Conservation (phyloP, 2,113 vertebrate genomes). For the Coracopsis vasa region DNA sequence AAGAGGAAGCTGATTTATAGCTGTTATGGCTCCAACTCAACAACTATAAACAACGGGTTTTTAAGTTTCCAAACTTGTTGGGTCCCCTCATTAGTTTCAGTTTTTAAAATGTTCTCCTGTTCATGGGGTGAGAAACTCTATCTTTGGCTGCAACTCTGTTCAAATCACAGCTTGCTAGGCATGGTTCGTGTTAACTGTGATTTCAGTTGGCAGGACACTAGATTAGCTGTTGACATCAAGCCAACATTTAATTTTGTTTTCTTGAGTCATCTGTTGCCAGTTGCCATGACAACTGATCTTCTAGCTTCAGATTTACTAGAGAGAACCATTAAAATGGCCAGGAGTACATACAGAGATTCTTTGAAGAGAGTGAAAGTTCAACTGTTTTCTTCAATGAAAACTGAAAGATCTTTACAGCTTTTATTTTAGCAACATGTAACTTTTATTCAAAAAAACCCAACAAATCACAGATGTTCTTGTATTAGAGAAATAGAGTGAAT, state of each 20-base stretch:
- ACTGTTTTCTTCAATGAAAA: constrained; percentile 48
- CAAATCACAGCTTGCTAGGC: constrained; percentile 64
- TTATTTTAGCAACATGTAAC: background rate
- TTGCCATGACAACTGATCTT: constrained; percentile 64
- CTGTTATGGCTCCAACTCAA: background rate
- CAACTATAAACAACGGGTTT: background rate
- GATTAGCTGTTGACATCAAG: constrained; percentile 63
- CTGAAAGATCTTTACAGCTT: background rate
- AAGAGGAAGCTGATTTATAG: background rate
- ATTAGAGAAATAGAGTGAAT: background rate
- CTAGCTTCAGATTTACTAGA: constrained; percentile 53
- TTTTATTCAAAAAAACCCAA: background rate
- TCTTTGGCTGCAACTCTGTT: constrained; percentile 49
- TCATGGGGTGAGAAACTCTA: constrained; percentile 50
- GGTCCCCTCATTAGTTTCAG: constrained; percentile 22
- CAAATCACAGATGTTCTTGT: background rate
- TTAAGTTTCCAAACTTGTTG: background rate
- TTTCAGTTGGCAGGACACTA: constrained; percentile 64
- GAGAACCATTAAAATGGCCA: constrained; percentile 38
- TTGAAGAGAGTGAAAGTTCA: constrained; percentile 41
- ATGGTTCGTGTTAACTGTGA: constrained; percentile 53
- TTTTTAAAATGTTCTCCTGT: constrained; percentile 24
- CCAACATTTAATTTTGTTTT: constrained; percentile 69
- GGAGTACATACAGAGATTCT: background rate
- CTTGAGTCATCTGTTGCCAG: constrained; percentile 68